Percentiles rank a stretch among this genome's conserved stretches.
These are phyloP conservation scores for Halichondria panicea DNA, from an alignment of 37 sponge, comb jelly and placozoan species.

Conservation along the genomic window DNA sequence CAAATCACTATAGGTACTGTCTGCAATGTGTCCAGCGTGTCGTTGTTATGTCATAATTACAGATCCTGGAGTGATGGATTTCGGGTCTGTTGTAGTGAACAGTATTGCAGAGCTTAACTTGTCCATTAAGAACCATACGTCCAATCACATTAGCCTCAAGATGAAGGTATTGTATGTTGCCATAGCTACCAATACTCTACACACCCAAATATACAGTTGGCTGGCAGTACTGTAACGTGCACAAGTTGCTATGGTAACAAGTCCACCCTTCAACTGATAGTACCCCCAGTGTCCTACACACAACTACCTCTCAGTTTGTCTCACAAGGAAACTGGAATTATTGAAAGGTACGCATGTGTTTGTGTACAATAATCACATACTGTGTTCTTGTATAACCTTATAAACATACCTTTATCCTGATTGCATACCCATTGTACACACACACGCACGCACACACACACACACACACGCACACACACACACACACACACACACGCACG, in stretches of 20 bases:
- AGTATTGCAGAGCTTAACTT: slow-evolving; percentile 1
- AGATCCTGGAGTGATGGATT: slow-evolving; percentile 47
- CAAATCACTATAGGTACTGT: slow-evolving; percentile 13
- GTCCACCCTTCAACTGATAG: not conserved
- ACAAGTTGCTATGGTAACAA: not conserved
- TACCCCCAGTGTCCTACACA: slow-evolving; percentile 13
- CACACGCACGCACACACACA: too few relatives aligned
- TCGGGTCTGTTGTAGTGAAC: slow-evolving; percentile 28
- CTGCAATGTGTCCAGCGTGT: too few relatives aligned
- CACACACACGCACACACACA: too few relatives aligned
- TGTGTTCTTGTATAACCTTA: too few relatives aligned
- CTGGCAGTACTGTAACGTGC: not conserved
- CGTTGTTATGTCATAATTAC: not conserved
- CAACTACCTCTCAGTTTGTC: not conserved
- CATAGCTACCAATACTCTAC: not conserved
- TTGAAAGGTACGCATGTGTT: slow-evolving; percentile 35
- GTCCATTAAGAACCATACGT: slow-evolving; percentile 14
- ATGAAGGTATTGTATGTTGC: slow-evolving; percentile 29
- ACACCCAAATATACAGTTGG: not conserved
- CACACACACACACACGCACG: not conserved
- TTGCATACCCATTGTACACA: too few relatives aligned
- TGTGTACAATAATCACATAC: too few relatives aligned
- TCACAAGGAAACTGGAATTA: not conserved
- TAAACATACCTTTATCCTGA: too few relatives aligned
- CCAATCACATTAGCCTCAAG: slow-evolving; percentile 17